Base-by-base conservation (phyloP, 2,113 vertebrate species). In the Eptesicus fuscus region DNA sequence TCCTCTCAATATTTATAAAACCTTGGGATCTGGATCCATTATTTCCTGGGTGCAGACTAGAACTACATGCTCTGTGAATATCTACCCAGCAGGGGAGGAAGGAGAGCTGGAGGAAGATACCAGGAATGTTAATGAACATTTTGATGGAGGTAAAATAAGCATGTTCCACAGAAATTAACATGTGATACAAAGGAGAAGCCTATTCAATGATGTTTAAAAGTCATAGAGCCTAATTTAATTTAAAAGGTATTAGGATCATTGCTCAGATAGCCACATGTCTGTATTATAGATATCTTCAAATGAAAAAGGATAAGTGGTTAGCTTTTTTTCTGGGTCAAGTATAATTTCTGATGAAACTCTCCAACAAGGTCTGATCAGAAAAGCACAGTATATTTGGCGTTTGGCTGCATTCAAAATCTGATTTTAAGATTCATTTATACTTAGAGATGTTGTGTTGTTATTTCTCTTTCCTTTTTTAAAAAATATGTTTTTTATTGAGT, bases 191-290 rank as follows among this genome's bases (percentile, higher is more conserved):
- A 83, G 37, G 25, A 94, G 70, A 91, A 89, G 12, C 1, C 11
- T 93, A 17, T 74, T 88, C 44, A 59, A 18, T 79, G 35, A 63
- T 83, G 65, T 83, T 80, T 95, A 91, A 65, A 83, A 89, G 59
- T 88, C 79, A 86, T 17, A 53, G 35, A 74, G 49, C 63, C 23
- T 79, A 87, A 94, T 77, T 94, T 92, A 91, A 96, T 94, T 86
- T 88, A 96, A 94, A 95, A 95, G 53, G 86, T 80, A 91, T 91
- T 94, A 86, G 30, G 56, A 90, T 67, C 63, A 23, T 91, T 95
- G 77, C 67, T 73, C 83, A 87, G 65, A 80, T 93, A 44, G 63
- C 63, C 61, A 56, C 51, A 23, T 74, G 30, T 70, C 86, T 88
- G 20, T 42, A 51, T 71, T 78, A 20, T 42, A 73, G 23, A 22